These are phyloP conservation scores for Plectrocnemia conspersa DNA, from an alignment of 1,140 invertebrate species.

Conservation along the genomic window DNA sequence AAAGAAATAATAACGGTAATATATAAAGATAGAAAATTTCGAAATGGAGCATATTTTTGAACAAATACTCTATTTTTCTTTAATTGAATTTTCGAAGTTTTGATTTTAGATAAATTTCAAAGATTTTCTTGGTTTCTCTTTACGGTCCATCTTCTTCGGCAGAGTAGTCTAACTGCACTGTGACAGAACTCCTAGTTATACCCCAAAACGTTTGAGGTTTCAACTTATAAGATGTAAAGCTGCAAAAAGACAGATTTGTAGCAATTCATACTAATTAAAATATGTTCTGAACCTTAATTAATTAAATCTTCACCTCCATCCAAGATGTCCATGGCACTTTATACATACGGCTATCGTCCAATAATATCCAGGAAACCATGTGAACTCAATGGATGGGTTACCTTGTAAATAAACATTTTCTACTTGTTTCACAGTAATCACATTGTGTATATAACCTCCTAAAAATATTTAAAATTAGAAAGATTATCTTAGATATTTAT, in stretches of 20 bases:
- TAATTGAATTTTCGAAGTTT: neutral
- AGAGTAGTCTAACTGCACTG: too few relatives aligned
- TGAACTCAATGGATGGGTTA: slow-evolving; percentile 60
- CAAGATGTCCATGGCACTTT: slow-evolving; percentile 61
- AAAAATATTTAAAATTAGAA: slow-evolving; percentile 31
- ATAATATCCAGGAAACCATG: slow-evolving; percentile 80
- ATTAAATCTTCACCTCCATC: slow-evolving; percentile 52
- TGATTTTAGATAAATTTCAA: too few relatives aligned
- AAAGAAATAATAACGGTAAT: too few relatives aligned
- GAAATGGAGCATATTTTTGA: neutral
- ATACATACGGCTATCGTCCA: slow-evolving; percentile 69
- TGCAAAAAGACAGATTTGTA: slow-evolving; percentile 29
- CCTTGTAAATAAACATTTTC: slow-evolving; percentile 51
- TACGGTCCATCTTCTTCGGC: too few relatives aligned
- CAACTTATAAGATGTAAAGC: slow-evolving; percentile 57
- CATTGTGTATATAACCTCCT: slow-evolving; percentile 71
- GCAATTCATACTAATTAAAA: neutral
- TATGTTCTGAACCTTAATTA: neutral
- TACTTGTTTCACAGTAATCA: slow-evolving; percentile 63
- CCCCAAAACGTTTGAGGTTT: slow-evolving; percentile 63
- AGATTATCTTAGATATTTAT: neutral
- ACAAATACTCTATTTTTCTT: neutral
- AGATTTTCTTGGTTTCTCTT: too few relatives aligned
- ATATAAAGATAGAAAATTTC: neutral
- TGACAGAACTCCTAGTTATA: slow-evolving; percentile 41